A percentile compares a stretch with the other conserved stretches of the same genome.
Conservation (phyloP, 2,797 vertebrate species). For the Galago senegalensis region DNA sequence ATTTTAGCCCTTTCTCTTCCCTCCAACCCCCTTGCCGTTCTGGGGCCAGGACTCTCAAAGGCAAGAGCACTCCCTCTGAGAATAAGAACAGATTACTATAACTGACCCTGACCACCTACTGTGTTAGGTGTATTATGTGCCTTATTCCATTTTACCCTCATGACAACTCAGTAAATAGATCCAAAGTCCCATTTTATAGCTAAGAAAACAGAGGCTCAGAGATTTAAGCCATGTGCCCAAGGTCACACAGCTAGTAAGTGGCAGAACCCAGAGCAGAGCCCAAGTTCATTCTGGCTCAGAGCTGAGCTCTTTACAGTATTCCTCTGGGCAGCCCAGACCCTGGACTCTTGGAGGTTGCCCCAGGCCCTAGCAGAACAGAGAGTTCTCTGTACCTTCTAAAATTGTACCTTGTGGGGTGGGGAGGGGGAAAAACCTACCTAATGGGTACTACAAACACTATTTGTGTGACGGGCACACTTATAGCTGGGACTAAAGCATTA, state of each 20-base stretch:
- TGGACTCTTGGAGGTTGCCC: neutral
- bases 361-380: neutral
- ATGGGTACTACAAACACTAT: neutral
- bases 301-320: neutral
- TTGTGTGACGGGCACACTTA: neutral
- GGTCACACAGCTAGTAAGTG: neutral
- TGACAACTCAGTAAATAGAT: neutral
- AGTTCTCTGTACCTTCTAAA: neutral
- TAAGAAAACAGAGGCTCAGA: conserved; percentile 24
- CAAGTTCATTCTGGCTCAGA: neutral
- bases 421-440: neutral
- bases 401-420: neutral
- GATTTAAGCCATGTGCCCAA: conserved; percentile 9
- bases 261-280: neutral
- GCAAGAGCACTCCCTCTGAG: conserved; percentile 18
- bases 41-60: neutral
- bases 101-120: neutral
- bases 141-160: neutral
- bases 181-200: neutral
- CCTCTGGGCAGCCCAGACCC: neutral
- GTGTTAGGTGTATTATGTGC: neutral
- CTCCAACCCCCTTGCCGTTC: neutral
- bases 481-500: neutral
- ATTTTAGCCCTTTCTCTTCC: neutral
- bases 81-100: neutral